Percentiles rank a stretch among this genome's conserved stretches.
Conservation (phyloP, 2,888 invertebrate species). For the Taphrorychus bicolor region DNA sequence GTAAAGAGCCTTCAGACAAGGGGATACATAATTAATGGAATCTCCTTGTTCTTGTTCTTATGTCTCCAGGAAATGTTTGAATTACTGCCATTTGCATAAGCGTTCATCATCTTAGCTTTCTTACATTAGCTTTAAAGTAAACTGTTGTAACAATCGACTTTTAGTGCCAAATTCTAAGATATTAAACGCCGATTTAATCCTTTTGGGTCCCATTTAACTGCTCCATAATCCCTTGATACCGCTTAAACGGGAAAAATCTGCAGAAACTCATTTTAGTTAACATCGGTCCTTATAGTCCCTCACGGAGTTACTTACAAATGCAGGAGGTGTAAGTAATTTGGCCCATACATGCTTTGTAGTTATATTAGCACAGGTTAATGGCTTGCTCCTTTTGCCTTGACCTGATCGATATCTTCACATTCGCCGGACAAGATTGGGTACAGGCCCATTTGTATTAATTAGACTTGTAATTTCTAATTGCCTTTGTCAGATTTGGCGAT, state of each 20-base stretch:
- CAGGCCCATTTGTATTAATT: neutral
- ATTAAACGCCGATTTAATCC: neutral
- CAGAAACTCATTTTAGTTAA: constrained; percentile 3
- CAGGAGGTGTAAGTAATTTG: constrained; percentile 20
- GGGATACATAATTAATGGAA: neutral
- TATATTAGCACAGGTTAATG: constrained; percentile 19
- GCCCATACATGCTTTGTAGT: constrained; percentile 19
- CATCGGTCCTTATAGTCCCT: constrained; percentile 9
- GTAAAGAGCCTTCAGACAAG: neutral
- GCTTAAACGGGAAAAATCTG: constrained; percentile 14
- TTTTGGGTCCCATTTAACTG: neutral
- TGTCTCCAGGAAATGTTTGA: neutral
- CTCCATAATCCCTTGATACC: neutral
- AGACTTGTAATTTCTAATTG: neutral
- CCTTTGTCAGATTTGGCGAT: neutral
- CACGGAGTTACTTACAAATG: constrained; percentile 13
- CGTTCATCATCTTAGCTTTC: neutral
- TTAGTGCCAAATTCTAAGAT: neutral
- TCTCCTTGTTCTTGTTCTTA: neutral
- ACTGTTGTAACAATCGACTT: neutral
- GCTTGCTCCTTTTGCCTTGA: constrained; percentile 14
- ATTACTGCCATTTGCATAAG: neutral
- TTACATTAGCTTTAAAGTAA: neutral
- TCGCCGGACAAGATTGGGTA: neutral
- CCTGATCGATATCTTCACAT: constrained; percentile 9